phyloP scores from a whole-genome alignment of 2,888 invertebrate genomes.

The Pardosa pseudoannulata region DNA sequence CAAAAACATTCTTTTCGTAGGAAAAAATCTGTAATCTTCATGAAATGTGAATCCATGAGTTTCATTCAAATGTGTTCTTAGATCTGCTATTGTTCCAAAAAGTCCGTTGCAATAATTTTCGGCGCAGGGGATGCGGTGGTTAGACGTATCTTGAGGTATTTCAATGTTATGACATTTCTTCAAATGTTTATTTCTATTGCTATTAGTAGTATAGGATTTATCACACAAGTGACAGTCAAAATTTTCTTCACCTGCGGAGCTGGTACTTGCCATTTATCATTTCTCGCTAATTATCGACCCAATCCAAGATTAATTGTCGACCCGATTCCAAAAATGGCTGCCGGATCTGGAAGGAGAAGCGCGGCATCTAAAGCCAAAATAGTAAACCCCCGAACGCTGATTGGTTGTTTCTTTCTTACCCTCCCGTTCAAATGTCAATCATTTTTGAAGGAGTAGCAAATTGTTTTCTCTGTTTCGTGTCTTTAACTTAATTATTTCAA shows the following conservation, averaged over 20 bases:
- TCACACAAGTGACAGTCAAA: constrained; percentile 54
- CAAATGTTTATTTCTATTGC: constrained; percentile 59
- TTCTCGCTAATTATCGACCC: constrained; percentile 55
- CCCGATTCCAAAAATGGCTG: constrained; percentile 68
- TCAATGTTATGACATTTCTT: constrained; percentile 66
- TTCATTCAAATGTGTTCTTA: constrained; percentile 52
- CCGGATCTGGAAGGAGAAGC: constrained; percentile 57
- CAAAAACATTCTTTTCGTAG: constrained; percentile 51
- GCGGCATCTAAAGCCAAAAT: constrained; percentile 33
- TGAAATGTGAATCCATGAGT: constrained; percentile 48
- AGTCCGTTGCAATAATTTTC: constrained; percentile 63
- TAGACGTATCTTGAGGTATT: constrained; percentile 54
- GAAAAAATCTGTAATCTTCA: constrained; percentile 65
- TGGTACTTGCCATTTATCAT: constrained; percentile 28
- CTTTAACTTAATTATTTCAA: background rate
- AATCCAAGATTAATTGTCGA: constrained; percentile 63
- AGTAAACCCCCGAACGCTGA: constrained; percentile 63
- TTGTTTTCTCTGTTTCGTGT: no score
- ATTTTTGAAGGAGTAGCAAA: background rate
- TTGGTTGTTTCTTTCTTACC: constrained; percentile 30
- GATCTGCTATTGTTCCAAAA: constrained; percentile 60
- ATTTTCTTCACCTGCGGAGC: constrained; percentile 31
- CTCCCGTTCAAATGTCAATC: constrained; percentile 47
- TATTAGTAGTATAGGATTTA: constrained; percentile 61
- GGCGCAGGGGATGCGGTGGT: constrained; percentile 61